Base-by-base conservation (phyloP, 1,140 invertebrate species). In the Bilobella aurantiaca region DNA sequence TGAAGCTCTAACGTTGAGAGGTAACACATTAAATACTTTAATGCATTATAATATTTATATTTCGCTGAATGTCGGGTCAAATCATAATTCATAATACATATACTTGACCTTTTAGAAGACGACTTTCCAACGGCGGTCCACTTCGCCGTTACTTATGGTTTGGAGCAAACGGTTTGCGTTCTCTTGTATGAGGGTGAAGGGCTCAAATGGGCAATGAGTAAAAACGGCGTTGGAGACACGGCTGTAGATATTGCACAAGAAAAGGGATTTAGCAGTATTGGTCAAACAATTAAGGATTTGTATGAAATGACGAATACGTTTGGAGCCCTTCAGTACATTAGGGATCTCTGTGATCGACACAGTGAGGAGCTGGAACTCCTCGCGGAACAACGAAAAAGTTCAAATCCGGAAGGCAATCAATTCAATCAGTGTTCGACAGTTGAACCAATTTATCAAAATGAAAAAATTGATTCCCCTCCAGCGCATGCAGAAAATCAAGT, bases 91-190 rank as follows among this genome's bases (percentile, higher is more conserved):
- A 32, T 65, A 30, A 16, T 25, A 3, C 14, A 37, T 34, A 49
- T 42, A 28, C 23, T 63, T 58, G 5, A 16, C 27, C 23, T 68
- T 25, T 62, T 61, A 71, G 69, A 57, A n/a, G 88, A 91, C 75
- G 89, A 92, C 74, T 87, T 88, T 74, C 91, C 91, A 1, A 93
- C 90, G 0, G 75, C 93, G 27, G 78, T 95, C 5, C 91, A 95
- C 75, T 94, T 93, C 76, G 87, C 90, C 0, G 89, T 90, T 0
- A 83, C 86, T 60, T 91, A 89, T 76, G 91, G 91, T 0, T 78
- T 94, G 58, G 87, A 90, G 75, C 85, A 88, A 67, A 79, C 93
- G 5, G 85, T 87, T 34, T 87, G 88, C 81, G 85, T 87, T 73
- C 76, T 95, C 29, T 76, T 94, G 67, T 89, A 93, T 1, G 58